Percentiles rank a stretch among this genome's conserved stretches.
phyloP scores from a whole-genome alignment of 2,888 invertebrate species.

The Drosophila stalkeri region DNA sequence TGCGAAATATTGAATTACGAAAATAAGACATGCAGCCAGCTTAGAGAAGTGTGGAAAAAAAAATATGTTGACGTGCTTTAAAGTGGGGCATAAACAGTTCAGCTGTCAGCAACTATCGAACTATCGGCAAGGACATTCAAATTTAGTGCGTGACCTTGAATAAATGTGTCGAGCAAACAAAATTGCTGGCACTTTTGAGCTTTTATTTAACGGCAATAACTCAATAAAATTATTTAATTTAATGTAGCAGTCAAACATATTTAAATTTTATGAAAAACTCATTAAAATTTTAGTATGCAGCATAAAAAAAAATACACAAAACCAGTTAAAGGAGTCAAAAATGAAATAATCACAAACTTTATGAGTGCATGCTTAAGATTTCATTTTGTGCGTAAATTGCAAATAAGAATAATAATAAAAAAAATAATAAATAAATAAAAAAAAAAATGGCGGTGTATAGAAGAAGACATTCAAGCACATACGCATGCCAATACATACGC shows the following conservation, averaged over 20 bases:
- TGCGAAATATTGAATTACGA: slow-evolving; percentile 48
- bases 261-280: not conserved
- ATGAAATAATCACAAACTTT: slow-evolving; percentile 45
- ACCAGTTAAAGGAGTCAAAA: slow-evolving; percentile 28
- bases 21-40: not conserved
- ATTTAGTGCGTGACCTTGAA: slow-evolving; percentile 14
- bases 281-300: slow-evolving; percentile 20
- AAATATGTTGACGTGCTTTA: not conserved
- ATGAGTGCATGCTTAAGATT: slow-evolving; percentile 42
- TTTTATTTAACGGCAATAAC: not conserved
- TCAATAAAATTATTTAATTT: not conserved
- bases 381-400: slow-evolving; percentile 24
- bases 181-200: not conserved
- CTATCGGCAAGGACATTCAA: slow-evolving; percentile 6
- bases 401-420: slow-evolving; percentile 21
- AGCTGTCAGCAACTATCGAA: not conserved
- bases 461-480: slow-evolving; percentile 37
- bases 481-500: slow-evolving; percentile 15
- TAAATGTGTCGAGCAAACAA: not conserved
- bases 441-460: slow-evolving; percentile 66
- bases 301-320: slow-evolving; percentile 29
- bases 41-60: not conserved
- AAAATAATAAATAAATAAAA: not conserved
- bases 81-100: slow-evolving; percentile 2
- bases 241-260: not conserved